Evolutionary conservation across 1,140 invertebrate genomes (phyloP).

Genomic region (Pseudomyrmex pallidus): DNA sequence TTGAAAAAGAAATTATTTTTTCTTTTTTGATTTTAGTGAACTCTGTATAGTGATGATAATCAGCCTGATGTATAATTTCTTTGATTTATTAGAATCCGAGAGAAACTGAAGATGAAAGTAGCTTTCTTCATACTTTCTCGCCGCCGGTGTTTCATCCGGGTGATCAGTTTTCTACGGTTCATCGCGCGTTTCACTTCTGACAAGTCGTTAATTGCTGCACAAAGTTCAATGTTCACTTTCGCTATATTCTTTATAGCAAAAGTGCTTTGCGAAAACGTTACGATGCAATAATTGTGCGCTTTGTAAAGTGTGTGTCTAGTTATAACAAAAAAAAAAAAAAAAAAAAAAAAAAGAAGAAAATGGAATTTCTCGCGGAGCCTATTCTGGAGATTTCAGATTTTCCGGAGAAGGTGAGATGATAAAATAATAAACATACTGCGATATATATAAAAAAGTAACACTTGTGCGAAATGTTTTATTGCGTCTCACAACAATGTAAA

Average conservation of each 20-base stretch:
- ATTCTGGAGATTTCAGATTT: slow-evolving; percentile 4
- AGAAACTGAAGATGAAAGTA: slow-evolving; percentile 65
- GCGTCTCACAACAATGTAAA: not conserved
- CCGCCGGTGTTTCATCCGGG: slow-evolving; percentile 46
- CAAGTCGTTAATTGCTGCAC: slow-evolving; percentile 20
- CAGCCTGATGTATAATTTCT: too few relatives aligned
- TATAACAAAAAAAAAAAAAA: too few relatives aligned
- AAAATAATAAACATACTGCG: slow-evolving; percentile 6
- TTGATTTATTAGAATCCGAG: too few relatives aligned
- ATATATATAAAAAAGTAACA: not conserved
- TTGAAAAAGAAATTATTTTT: too few relatives aligned
- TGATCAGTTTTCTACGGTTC: slow-evolving; percentile 31
- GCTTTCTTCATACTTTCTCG: slow-evolving; percentile 76
- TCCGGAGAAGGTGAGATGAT: slow-evolving; percentile 37
- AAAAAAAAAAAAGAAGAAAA: too few relatives aligned
- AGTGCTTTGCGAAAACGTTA: not conserved
- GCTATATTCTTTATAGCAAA: not conserved
- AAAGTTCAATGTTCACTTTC: not conserved
- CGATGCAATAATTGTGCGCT: slow-evolving; percentile 1
- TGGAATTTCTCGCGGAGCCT: not conserved
- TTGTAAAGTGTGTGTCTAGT: not conserved
- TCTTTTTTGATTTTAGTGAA: too few relatives aligned
- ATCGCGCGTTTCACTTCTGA: slow-evolving; percentile 45
- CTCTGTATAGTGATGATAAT: too few relatives aligned
- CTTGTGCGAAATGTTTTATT: not conserved